phyloP scores from a whole-genome alignment of 2,113 vertebrate species.

The Bucco capensis region DNA sequence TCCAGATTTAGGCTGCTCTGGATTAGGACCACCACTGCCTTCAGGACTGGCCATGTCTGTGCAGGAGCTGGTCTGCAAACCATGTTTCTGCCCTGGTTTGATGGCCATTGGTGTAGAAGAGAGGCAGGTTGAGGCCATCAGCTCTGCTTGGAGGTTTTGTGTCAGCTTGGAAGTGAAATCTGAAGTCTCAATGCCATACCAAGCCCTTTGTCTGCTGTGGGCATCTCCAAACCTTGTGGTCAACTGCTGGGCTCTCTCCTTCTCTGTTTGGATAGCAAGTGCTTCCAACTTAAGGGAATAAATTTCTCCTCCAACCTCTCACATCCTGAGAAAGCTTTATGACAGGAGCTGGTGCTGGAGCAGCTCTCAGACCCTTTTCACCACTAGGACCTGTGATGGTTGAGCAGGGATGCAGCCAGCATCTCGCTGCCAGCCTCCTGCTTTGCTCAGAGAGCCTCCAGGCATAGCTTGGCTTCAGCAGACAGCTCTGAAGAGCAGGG shows the following conservation, averaged over 20 bases:
- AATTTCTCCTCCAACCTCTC: background rate
- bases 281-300: background rate
- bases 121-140: background rate
- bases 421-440: rapidly evolving
- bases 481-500: rapidly evolving
- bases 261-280: background rate
- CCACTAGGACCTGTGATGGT: rapidly evolving
- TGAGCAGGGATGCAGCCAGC: background rate
- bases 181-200: background rate
- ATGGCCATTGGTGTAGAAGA: background rate
- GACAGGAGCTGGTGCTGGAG: background rate
- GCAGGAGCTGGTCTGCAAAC: background rate
- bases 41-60: rapidly evolving
- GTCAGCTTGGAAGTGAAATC: background rate
- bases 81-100: background rate
- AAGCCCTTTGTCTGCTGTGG: background rate
- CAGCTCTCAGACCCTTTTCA: background rate
- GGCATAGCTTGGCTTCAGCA: background rate
- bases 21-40: background rate
- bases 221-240: background rate
- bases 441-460: background rate
- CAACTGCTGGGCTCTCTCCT: background rate
- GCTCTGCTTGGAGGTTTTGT: background rate
- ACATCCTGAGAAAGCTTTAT: background rate
- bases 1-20: background rate